Conservation (phyloP, 2,797 vertebrate species). For the Paedocypris micromegethes region DNA sequence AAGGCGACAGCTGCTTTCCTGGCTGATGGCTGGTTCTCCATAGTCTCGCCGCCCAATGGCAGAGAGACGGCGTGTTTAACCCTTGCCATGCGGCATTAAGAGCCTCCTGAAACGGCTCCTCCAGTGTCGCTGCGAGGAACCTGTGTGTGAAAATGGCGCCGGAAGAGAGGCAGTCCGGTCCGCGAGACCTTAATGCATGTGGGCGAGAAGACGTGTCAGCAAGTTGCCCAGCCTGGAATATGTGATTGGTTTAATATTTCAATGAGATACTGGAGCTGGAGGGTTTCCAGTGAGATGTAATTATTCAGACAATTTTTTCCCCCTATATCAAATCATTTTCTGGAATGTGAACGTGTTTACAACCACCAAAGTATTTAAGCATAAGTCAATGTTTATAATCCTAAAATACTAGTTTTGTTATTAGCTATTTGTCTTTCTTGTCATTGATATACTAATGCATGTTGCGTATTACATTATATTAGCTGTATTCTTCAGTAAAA, state of each 20-base stretch:
- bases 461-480: too few species aligned
- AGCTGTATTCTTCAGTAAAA: too few species aligned
- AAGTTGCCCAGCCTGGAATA: constrained; percentile 7
- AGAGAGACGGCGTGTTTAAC: constrained; percentile 47
- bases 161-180: constrained; percentile 4
- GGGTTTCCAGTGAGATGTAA: too few species aligned
- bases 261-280: constrained; percentile 3
- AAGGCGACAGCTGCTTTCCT: constrained; percentile 51
- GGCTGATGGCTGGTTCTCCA: constrained; percentile 42
- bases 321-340: too few species aligned
- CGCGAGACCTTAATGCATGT: constrained; percentile 6
- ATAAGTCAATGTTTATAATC: too few species aligned
- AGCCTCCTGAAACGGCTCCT: constrained; percentile 31
- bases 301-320: too few species aligned
- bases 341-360: too few species aligned
- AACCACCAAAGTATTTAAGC: too few species aligned
- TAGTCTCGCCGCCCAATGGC: constrained; percentile 43
- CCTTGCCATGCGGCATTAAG: constrained; percentile 31
- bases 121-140: constrained; percentile 38
- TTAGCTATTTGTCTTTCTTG: too few species aligned
- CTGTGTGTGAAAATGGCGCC: constrained; percentile 46
- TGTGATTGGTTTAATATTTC: constrained; percentile 21
- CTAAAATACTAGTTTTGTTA: too few species aligned
- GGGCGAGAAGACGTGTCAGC: neutral
- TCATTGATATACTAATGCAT: too few species aligned